These are phyloP conservation scores for Huso huso DNA, from an alignment of 2,797 vertebrate genomes.

Conservation along the genomic window DNA sequence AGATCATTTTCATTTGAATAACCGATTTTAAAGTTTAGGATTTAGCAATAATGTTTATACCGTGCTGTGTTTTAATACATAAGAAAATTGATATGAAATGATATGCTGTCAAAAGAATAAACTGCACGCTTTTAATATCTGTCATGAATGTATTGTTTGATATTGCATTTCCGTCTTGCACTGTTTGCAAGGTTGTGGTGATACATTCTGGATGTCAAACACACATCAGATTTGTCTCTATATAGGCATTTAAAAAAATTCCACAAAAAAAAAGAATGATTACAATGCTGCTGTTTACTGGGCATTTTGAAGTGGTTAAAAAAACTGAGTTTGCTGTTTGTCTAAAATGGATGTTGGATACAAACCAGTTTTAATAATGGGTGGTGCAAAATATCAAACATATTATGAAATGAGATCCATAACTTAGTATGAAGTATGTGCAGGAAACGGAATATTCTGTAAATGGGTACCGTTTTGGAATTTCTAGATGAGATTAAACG, in stretches of 20 bases:
- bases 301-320: no score
- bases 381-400: no score
- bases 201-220: neutral
- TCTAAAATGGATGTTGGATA: no score
- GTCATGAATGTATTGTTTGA: neutral
- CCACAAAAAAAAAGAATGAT: neutral
- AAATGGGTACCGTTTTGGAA: no score
- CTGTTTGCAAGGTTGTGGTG: neutral
- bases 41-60: neutral
- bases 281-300: neutral
- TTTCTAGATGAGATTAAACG: no score
- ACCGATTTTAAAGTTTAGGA: no score
- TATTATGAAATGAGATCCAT: no score
- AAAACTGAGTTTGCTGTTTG: no score
- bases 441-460: no score
- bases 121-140: neutral
- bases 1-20: no score
- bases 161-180: neutral
- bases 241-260: neutral
- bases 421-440: no score
- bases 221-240: neutral
- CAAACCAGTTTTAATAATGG: no score
- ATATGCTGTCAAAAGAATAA: conserved; percentile 1
- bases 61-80: neutral
- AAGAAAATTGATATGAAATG: neutral